Evolutionary conservation across 1,140 invertebrate genomes (phyloP).

Genomic region (Microplitis mediator): DNA sequence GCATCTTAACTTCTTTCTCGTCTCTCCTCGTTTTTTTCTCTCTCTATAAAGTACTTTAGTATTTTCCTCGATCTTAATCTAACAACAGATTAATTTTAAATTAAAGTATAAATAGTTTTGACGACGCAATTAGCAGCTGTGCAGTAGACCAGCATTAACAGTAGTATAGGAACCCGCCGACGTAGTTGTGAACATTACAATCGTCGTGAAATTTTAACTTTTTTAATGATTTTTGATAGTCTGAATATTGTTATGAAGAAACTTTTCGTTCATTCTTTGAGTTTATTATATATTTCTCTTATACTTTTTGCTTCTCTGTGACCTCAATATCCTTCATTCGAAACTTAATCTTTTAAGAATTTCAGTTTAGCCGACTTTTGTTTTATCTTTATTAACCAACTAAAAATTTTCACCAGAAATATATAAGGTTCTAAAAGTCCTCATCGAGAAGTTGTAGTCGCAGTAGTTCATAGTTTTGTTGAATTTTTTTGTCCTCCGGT

Average conservation of each 20-base stretch:
- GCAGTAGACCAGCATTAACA: too few species aligned
- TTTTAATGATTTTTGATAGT: too few species aligned
- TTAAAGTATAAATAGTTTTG: not conserved
- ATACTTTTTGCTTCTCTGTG: not conserved
- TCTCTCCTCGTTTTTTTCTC: not conserved
- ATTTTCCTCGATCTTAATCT: not conserved
- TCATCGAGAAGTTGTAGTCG: not conserved
- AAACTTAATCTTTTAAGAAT: not conserved
- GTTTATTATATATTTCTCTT: not conserved
- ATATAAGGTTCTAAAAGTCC: not conserved
- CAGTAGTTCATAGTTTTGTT: not conserved
- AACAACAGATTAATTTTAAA: not conserved
- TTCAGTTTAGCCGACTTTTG: too few species aligned
- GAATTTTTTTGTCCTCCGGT: constrained; percentile 11
- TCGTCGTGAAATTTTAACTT: not conserved
- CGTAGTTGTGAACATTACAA: not conserved
- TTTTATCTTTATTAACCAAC: too few species aligned
- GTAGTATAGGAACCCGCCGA: not conserved
- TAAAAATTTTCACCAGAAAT: too few species aligned
- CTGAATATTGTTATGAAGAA: not conserved
- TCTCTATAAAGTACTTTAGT: too few species aligned
- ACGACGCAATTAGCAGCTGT: not conserved
- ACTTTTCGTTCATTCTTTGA: not conserved
- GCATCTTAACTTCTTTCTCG: constrained; percentile 37
- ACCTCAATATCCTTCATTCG: not conserved